phyloP scores from a whole-genome alignment of 1,140 invertebrate genomes.

The Pseudomyrmex concolor region DNA sequence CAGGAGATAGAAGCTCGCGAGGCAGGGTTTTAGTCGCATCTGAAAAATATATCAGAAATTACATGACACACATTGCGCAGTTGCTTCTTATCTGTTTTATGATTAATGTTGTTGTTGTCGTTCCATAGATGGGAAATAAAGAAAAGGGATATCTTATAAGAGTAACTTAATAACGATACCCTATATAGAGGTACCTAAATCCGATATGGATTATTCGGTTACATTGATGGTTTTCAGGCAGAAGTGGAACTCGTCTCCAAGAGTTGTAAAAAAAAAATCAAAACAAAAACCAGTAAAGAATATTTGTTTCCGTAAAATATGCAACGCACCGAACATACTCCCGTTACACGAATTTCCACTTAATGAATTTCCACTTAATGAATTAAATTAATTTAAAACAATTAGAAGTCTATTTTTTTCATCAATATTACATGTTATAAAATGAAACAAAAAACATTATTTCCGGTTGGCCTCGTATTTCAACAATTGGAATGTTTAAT shows the following conservation, averaged over 20 bases:
- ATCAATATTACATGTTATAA: too few species aligned
- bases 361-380: too few species aligned
- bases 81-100: neutral
- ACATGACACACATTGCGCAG: neutral
- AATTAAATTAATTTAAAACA: too few species aligned
- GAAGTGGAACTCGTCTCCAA: neutral
- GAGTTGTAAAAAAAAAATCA: neutral
- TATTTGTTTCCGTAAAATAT: neutral
- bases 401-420: too few species aligned
- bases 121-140: neutral
- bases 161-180: neutral
- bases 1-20: constrained; percentile 48
- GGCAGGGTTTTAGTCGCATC: constrained; percentile 62
- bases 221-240: neutral
- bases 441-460: too few species aligned
- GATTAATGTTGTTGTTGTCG: neutral
- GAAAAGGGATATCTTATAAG: neutral
- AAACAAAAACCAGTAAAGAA: neutral
- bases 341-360: too few species aligned
- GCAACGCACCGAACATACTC: too few species aligned
- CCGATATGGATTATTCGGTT: neutral
- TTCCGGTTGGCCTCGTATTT: too few species aligned
- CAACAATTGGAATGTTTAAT: too few species aligned
- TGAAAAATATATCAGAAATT: constrained; percentile 59
- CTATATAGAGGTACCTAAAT: neutral